These are phyloP conservation scores for Oscarella lobularis DNA, from an alignment of 37 sponge, comb jelly and placozoan species.

Conservation along the genomic window DNA sequence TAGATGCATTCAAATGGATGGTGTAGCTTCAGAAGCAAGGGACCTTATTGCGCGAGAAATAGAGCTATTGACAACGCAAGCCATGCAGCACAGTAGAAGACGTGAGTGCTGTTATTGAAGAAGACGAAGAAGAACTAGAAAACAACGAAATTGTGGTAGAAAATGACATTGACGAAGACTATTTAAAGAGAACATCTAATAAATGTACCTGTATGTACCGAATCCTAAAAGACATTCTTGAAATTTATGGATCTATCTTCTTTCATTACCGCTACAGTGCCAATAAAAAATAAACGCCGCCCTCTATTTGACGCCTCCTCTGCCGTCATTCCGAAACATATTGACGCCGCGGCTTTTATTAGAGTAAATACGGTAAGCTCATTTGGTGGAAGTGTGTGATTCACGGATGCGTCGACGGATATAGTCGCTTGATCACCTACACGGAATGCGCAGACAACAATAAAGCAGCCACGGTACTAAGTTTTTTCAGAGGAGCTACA, in stretches of 20 bases:
- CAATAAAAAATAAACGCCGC: background rate
- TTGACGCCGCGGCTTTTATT: background rate
- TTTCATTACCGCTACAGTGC: too few relatives aligned
- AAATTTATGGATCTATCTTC: too few relatives aligned
- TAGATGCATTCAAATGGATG: slow-evolving; percentile 23
- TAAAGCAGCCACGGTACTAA: too few relatives aligned
- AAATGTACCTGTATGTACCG: too few relatives aligned
- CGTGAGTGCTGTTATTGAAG: slow-evolving; percentile 5
- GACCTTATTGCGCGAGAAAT: slow-evolving; percentile 1
- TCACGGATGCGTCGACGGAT: too few relatives aligned
- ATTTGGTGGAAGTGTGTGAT: too few relatives aligned
- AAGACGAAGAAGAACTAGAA: slow-evolving; percentile 10
- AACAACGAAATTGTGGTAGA: slow-evolving; percentile 1
- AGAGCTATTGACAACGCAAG: background rate
- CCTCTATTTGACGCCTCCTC: background rate
- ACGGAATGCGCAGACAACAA: too few relatives aligned
- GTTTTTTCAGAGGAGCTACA: too few relatives aligned
- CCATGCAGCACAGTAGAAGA: background rate
- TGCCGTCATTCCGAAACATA: background rate
- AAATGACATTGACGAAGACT: too few relatives aligned
- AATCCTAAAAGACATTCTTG: too few relatives aligned
- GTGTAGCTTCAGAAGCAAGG: slow-evolving; percentile 16
- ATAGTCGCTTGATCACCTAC: too few relatives aligned
- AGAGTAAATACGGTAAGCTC: background rate
- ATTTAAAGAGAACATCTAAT: too few relatives aligned